Percentiles rank a stretch among this genome's conserved stretches.
Evolutionary conservation across 2,797 vertebrate species (phyloP).

Genomic region (Buceros bicornis): DNA sequence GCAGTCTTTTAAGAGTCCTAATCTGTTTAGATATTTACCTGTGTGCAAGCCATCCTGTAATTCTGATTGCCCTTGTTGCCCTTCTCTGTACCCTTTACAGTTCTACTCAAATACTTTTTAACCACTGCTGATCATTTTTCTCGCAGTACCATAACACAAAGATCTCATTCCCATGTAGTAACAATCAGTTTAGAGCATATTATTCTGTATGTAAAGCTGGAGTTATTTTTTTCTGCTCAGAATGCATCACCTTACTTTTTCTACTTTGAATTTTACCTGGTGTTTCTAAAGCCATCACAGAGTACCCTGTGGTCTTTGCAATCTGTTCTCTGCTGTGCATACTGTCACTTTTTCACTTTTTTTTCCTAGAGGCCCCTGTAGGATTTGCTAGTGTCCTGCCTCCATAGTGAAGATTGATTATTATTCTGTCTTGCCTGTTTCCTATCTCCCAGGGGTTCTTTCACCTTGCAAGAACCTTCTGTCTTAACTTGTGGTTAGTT

Average conservation of each 20-base stretch:
- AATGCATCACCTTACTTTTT: not conserved
- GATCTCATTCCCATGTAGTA: not conserved
- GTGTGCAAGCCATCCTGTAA: not conserved
- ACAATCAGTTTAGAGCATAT: not conserved
- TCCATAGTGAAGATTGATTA: not conserved
- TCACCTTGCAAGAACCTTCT: not conserved
- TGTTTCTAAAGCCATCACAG: not conserved
- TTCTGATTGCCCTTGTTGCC: not conserved
- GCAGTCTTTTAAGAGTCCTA: not conserved
- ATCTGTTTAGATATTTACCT: not conserved
- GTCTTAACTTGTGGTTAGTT: not conserved
- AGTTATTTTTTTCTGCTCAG: rapidly evolving
- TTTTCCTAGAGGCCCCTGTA: not conserved
- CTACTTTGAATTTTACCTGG: not conserved
- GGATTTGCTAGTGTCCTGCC: not conserved
- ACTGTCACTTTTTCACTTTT: not conserved
- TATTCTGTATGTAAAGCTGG: not conserved
- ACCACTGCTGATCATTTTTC: not conserved
- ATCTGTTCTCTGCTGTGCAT: not conserved
- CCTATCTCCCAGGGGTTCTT: not conserved
- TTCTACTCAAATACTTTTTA: not conserved
- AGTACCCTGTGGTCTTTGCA: not conserved
- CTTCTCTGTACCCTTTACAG: not conserved
- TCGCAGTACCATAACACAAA: not conserved
- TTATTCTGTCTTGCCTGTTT: not conserved